Percentiles rank a stretch among this genome's conserved stretches.
These are phyloP conservation scores for Tricholaema leucomelas DNA, from an alignment of 2,113 vertebrate genomes.

Conservation along the genomic window DNA sequence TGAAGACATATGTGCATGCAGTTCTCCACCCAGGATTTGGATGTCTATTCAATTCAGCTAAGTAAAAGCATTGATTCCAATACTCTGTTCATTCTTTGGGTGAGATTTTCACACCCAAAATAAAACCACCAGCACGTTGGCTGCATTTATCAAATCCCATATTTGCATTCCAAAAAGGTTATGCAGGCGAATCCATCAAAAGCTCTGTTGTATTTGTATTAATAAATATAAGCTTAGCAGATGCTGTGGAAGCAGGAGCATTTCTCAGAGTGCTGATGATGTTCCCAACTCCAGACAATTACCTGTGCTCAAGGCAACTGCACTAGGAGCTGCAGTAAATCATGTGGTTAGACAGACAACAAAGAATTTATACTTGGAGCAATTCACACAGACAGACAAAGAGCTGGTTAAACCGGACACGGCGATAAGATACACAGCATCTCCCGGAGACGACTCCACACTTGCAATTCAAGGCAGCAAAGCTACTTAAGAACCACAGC, in stretches of 20 bases:
- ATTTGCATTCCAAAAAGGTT: neutral
- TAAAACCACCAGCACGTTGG: neutral
- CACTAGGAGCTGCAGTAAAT: constrained; percentile 60
- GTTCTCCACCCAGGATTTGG: neutral
- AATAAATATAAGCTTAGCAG: neutral
- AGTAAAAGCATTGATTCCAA: neutral
- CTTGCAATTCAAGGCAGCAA: constrained; percentile 52
- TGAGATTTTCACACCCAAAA: neutral
- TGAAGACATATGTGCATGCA: neutral
- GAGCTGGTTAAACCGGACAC: constrained; percentile 63
- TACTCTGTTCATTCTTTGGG: neutral
- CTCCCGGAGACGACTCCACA: constrained; percentile 5
- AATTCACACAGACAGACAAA: constrained; percentile 60
- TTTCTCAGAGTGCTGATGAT: neutral
- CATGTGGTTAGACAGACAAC: constrained; percentile 28
- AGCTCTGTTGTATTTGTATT: neutral
- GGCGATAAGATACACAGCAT: constrained; percentile 47
- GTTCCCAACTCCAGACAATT: constrained; percentile 63
- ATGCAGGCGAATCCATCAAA: neutral
- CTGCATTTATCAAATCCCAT: neutral
- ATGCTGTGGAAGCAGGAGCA: neutral
- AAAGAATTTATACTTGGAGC: constrained; percentile 58
- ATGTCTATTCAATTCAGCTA: neutral
- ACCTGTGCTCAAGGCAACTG: constrained; percentile 34
- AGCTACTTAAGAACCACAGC: neutral